Evolutionary conservation across 1,140 invertebrate species (phyloP).

Genomic region (Mya arenaria): DNA sequence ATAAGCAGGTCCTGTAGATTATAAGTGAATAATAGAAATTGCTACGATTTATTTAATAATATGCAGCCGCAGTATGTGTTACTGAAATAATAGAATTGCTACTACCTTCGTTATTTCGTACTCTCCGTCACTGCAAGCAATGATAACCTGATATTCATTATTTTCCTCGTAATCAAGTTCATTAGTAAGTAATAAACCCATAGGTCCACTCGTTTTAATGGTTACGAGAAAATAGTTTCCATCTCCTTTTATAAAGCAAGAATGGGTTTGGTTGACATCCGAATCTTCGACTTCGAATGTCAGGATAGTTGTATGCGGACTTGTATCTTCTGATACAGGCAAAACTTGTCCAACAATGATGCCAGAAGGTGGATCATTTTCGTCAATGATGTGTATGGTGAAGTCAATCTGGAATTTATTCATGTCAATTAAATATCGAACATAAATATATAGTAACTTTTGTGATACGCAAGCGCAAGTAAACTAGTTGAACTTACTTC

Average conservation of each 20-base stretch:
- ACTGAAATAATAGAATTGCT: neutral
- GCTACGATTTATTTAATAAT: neutral
- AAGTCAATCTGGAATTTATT: neutral
- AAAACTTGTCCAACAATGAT: conserved; percentile 56
- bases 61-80: neutral
- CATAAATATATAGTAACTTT: conserved; percentile 1
- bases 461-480: too few relatives aligned
- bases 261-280: conserved; percentile 64
- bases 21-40: neutral
- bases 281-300: conserved; percentile 64
- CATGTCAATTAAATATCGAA: neutral
- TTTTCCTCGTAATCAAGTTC: conserved; percentile 59
- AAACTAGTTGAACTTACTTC: too few relatives aligned
- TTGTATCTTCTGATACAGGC: conserved; percentile 53
- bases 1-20: neutral
- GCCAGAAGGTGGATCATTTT: conserved; percentile 65
- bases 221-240: conserved; percentile 55
- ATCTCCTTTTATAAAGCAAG: conserved; percentile 51
- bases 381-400: conserved; percentile 27
- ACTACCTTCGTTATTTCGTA: conserved; percentile 61
- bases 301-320: conserved; percentile 38
- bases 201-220: conserved; percentile 24
- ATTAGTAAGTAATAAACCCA: conserved; percentile 48
- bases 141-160: conserved; percentile 8
- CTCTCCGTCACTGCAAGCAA: conserved; percentile 67